A percentile compares a stretch with the other conserved stretches of the same genome.
These are phyloP conservation scores for Caenorhabditis uteleia DNA, from an alignment of 2,888 invertebrate genomes.

Conservation along the genomic window DNA sequence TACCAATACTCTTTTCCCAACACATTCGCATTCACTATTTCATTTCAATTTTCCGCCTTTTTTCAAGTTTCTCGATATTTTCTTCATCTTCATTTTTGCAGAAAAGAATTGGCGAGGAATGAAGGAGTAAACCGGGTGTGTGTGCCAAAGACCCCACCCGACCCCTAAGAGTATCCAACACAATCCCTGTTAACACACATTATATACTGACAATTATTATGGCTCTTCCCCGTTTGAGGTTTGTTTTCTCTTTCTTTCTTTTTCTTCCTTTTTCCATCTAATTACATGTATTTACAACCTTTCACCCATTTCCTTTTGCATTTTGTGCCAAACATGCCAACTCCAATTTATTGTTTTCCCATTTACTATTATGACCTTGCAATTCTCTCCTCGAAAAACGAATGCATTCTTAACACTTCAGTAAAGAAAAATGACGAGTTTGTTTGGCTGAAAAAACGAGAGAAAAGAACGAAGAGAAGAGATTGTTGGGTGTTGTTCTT, in stretches of 20 bases:
- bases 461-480: not conserved
- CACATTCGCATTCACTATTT: too few species aligned
- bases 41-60: not conserved
- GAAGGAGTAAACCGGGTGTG: constrained; percentile 14
- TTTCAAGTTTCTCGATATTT: too few species aligned
- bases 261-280: constrained; percentile 5
- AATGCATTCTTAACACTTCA: not conserved
- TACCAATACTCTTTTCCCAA: too few species aligned
- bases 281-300: constrained; percentile 1
- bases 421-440: not conserved
- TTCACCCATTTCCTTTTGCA: constrained; percentile 5
- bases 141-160: constrained; percentile 15
- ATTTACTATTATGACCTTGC: not conserved
- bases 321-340: too few species aligned
- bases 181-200: too few species aligned
- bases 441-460: constrained; percentile 12
- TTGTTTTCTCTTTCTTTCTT: constrained; percentile 3
- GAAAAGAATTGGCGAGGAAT: constrained; percentile 2
- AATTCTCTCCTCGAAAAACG: not conserved
- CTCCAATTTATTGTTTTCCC: constrained; percentile 6
- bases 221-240: constrained; percentile 38
- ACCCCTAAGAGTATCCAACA: too few species aligned
- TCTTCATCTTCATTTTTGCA: too few species aligned
- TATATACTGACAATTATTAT: constrained; percentile 11
- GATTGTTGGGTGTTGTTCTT: not conserved